These are phyloP conservation scores for Mungos mungo DNA, from an alignment of 2,113 vertebrate species.

Conservation along the genomic window DNA sequence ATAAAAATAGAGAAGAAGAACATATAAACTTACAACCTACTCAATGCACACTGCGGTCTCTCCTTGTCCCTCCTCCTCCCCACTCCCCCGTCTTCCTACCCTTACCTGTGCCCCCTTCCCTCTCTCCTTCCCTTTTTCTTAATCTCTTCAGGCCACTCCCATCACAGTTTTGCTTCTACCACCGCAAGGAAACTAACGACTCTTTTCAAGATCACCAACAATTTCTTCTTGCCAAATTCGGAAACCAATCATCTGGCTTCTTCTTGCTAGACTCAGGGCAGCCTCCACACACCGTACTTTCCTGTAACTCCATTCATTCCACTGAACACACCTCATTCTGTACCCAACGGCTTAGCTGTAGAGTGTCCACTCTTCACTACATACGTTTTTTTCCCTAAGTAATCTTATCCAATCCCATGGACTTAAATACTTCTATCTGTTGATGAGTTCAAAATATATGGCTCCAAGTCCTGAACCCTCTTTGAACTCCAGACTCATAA, in stretches of 20 bases:
- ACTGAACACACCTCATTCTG: not conserved
- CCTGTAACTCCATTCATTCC: not conserved
- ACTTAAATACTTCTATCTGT: slow-evolving; percentile 42
- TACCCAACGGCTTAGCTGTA: not conserved
- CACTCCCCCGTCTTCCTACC: not conserved
- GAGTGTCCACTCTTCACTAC: not conserved
- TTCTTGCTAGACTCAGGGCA: not conserved
- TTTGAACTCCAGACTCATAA: slow-evolving; percentile 66
- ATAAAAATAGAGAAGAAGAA: not conserved
- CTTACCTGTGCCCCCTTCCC: not conserved
- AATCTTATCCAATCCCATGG: slow-evolving; percentile 3
- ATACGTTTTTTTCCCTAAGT: not conserved
- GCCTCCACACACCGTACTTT: not conserved
- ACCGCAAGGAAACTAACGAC: not conserved
- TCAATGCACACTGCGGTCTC: rapidly evolving
- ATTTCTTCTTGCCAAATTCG: not conserved
- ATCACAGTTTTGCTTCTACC: not conserved
- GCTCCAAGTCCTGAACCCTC: slow-evolving; percentile 46
- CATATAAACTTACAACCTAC: not conserved
- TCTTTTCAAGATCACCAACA: not conserved
- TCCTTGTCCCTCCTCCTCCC: not conserved
- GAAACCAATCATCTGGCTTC: not conserved
- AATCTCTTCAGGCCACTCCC: not conserved
- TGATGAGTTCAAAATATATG: slow-evolving; percentile 67
- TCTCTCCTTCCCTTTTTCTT: not conserved